Evolutionary conservation across 2,888 invertebrate genomes (phyloP).

Genomic region (Ischnus inquisitorius): DNA sequence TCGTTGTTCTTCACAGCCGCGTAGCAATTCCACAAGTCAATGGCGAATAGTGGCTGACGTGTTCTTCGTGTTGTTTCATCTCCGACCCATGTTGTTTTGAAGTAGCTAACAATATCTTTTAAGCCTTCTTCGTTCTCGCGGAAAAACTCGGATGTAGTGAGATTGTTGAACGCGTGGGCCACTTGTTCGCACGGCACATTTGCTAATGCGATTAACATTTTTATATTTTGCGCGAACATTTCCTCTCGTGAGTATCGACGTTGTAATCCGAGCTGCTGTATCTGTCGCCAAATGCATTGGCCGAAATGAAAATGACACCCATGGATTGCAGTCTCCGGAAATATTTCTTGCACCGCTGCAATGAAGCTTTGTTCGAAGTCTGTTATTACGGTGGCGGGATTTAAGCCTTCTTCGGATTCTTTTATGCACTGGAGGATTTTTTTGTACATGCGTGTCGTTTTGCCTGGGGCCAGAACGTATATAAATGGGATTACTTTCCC

Average conservation of each 20-base stretch:
- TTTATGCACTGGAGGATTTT: conserved; percentile 18
- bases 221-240: background rate
- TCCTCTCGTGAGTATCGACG: background rate
- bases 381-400: background rate
- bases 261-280: background rate
- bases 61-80: background rate
- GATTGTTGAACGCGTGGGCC: background rate
- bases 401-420: conserved; percentile 2
- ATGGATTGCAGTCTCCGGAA: background rate
- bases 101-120: background rate
- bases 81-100: background rate
- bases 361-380: background rate
- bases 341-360: background rate
- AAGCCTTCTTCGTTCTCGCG: background rate
- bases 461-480: conserved; percentile 35
- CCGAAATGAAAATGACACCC: conserved; percentile 29
- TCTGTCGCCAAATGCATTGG: background rate
- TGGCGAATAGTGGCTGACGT: conserved; percentile 10
- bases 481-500: conserved; percentile 51
- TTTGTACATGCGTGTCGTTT: conserved; percentile 4
- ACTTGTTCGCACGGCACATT: background rate
- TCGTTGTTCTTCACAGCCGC: conserved; percentile 14
- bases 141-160: background rate
- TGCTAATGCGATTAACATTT: conserved; percentile 11
- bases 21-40: conserved; percentile 15